Conservation (phyloP, 2,113 vertebrate genomes). For the Mustelus asterias region DNA sequence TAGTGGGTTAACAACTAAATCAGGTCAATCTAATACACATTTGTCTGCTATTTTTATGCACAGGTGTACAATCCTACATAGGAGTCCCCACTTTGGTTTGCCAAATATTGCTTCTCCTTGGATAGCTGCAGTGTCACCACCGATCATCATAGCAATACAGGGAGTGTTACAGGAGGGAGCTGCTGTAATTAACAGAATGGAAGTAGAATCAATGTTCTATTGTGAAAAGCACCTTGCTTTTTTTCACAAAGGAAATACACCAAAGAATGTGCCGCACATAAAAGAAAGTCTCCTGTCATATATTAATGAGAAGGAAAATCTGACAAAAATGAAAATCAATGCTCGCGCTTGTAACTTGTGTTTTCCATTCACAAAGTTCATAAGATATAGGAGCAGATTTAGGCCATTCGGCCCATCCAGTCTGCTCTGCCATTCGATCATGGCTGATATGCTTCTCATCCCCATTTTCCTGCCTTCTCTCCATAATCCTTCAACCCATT, state of each 20-base stretch:
- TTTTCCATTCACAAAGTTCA: not conserved
- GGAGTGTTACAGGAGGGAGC: not conserved
- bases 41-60: not conserved
- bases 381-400: no score
- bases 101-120: not conserved
- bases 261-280: not conserved
- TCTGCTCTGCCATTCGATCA: no score
- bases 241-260: not conserved
- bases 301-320: not conserved
- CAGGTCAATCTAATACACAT: not conserved
- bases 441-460: no score
- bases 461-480: no score
- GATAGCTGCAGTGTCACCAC: not conserved
- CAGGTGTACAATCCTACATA: not conserved
- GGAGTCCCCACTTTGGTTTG: not conserved
- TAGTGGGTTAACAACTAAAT: not conserved
- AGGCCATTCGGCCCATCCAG: no score
- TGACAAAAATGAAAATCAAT: constrained; percentile 2
- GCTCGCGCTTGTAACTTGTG: not conserved
- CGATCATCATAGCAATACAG: not conserved
- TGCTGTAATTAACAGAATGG: not conserved
- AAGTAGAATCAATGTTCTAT: not conserved
- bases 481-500: no score
- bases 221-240: not conserved
- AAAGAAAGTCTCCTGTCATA: not conserved